Conservation (phyloP, 2,888 invertebrate species). For the Ferdinandea cuprea region DNA sequence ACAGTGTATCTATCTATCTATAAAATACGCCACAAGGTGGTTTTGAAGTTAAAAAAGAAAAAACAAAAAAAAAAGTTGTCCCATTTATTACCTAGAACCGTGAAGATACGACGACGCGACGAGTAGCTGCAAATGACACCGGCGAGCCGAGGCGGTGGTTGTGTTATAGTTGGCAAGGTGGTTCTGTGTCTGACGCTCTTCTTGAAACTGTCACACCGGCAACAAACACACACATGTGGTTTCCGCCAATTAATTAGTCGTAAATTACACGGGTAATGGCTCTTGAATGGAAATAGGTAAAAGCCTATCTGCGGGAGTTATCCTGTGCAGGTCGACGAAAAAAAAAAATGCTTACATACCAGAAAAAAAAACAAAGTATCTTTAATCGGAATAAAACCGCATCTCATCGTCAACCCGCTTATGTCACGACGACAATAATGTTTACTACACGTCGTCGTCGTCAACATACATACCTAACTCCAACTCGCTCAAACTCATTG, state of each 20-base stretch:
- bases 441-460: slow-evolving; percentile 2
- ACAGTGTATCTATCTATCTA: neutral
- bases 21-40: slow-evolving; percentile 61
- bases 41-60: slow-evolving; percentile 18
- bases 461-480: neutral
- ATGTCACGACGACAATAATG: slow-evolving; percentile 64
- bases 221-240: slow-evolving; percentile 60
- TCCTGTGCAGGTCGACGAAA: slow-evolving; percentile 55
- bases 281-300: slow-evolving; percentile 57
- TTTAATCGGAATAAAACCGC: neutral
- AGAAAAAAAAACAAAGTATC: neutral
- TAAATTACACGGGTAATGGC: slow-evolving; percentile 73
- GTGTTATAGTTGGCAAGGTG: slow-evolving; percentile 47
- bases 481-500: neutral
- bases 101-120: slow-evolving; percentile 58
- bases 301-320: slow-evolving; percentile 65
- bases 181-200: slow-evolving; percentile 28
- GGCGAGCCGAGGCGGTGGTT: slow-evolving; percentile 3
- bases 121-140: slow-evolving; percentile 58
- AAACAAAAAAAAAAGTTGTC: slow-evolving; percentile 15
- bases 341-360: too few species aligned
- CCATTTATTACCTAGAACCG: slow-evolving; percentile 69
- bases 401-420: slow-evolving; percentile 43
- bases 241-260: slow-evolving; percentile 75
- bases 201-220: slow-evolving; percentile 17